Evolutionary conservation across 2,797 vertebrate species (phyloP).

Genomic region (Prionace glauca): DNA sequence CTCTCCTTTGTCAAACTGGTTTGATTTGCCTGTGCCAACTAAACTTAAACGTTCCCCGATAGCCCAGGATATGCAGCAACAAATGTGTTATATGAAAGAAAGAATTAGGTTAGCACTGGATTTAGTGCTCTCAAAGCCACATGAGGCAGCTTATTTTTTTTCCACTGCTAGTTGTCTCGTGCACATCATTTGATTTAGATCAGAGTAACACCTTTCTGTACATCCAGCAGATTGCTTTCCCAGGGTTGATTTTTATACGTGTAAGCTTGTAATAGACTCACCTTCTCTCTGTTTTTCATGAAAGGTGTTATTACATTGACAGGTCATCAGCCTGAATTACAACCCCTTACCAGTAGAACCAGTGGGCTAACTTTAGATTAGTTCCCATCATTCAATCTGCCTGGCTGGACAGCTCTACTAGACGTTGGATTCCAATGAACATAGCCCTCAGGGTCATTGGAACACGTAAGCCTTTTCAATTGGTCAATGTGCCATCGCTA

Average conservation of each 20-base stretch:
- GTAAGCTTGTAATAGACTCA: background rate
- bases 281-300: background rate
- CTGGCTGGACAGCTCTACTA: background rate
- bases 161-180: background rate
- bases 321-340: background rate
- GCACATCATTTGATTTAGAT: background rate
- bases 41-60: background rate
- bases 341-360: background rate
- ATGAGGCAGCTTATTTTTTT: background rate
- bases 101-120: background rate
- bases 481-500: background rate
- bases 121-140: background rate
- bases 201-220: background rate
- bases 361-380: background rate
- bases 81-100: background rate
- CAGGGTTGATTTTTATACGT: background rate
- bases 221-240: background rate
- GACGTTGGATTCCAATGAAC: too few relatives aligned
- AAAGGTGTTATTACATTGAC: background rate
- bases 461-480: background rate
- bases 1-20: background rate
- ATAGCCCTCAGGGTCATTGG: background rate
- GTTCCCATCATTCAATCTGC: background rate
- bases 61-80: background rate
- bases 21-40: background rate